Base-by-base conservation (phyloP, 2,113 vertebrate genomes). In the Chloropsis cyanopogon region DNA sequence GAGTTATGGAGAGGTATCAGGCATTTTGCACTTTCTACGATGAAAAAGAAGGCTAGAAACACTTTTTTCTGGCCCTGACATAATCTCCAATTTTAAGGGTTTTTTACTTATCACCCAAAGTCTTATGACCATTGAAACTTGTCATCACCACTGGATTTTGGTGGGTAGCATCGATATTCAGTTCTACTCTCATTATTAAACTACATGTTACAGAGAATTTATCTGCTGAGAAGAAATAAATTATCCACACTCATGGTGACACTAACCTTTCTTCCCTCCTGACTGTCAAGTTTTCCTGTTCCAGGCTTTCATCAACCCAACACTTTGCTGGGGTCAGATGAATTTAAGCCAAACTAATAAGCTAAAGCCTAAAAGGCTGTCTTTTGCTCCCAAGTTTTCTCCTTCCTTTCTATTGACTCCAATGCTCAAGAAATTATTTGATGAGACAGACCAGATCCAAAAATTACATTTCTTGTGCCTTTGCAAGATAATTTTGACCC, bases 1-100 rank as follows among this genome's bases (percentile, higher is more conserved):
- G 54, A 77, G 5, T 35, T 64, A 35, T 0, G 2, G 56, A 54
- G 14, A 31, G 18, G 18, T 24, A 76, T 39, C 1, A 1, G 44
- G 19, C 10, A 42, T 69, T 92, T 64, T n/a, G 22, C 19, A 64
- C 24, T 47, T 85, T 56, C 35, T 49, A 31, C 35, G 59, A 37
- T 5, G 12, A 54, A 71, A 93, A 91, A 44, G 11, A 39, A 31
- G 7, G 9, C 44, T 46, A 60, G 35, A 82, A 75, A 60, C 16
- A 41, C 10, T 24, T 79, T 41, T 39, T 77, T 61, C 56, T 56
- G 39, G 3, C 6, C 70, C 35, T 69, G 29, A 6, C 20, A 86
- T 17, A 19, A 60, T 41, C 21, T 79, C 12, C 0, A 6, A 31
- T 50, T 68, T 87, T 68, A 16, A 29, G 2, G 0, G 1, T 9